Evolutionary conservation across 1,140 invertebrate species (phyloP).

Genomic region (Xylocopa sonorina): DNA sequence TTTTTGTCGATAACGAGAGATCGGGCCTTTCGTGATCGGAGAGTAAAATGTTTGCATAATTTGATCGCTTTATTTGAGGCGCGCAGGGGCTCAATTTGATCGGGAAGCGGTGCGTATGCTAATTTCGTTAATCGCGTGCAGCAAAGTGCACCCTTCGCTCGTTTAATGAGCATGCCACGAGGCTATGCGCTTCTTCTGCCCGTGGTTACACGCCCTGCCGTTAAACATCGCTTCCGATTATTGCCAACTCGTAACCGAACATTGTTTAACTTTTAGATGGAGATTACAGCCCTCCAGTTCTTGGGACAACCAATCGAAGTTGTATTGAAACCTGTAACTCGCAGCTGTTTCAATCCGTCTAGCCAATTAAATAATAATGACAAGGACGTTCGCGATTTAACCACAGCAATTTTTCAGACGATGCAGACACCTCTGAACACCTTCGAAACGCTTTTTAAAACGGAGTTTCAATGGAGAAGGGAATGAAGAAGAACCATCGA

Average conservation of each 20-base stretch:
- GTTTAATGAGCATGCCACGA: background rate
- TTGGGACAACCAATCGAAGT: no score
- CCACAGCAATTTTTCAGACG: no score
- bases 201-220: background rate
- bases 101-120: background rate
- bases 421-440: no score
- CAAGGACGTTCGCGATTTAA: no score
- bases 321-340: no score
- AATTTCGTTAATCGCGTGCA: background rate
- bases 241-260: background rate
- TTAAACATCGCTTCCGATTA: background rate
- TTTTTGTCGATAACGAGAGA: background rate
- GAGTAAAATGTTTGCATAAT: slow-evolving; percentile 1
- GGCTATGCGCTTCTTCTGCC: background rate
- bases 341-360: no score
- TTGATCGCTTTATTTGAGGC: background rate
- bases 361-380: no score
- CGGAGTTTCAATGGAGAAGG: no score
- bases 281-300: no score
- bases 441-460: no score
- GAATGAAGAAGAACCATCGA: no score
- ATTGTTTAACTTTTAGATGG: background rate
- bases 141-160: background rate
- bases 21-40: background rate
- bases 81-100: background rate